These are phyloP conservation scores for Philopotamus ludificatus DNA, from an alignment of 1,140 invertebrate species.

Conservation along the genomic window DNA sequence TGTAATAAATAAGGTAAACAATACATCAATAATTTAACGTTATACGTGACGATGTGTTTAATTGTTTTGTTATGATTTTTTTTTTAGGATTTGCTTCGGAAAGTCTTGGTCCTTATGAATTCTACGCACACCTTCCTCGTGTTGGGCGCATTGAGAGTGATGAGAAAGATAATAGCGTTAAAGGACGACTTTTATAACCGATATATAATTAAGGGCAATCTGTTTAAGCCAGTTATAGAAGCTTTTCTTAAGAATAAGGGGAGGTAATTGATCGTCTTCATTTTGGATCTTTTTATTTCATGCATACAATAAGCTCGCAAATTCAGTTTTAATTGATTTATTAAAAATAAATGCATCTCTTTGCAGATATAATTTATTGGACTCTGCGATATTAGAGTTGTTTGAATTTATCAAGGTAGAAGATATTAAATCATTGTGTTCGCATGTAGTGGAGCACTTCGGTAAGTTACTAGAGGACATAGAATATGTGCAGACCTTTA, in stretches of 20 bases:
- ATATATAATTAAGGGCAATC: constrained; percentile 92
- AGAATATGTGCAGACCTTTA: constrained; percentile 97
- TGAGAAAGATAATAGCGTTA: constrained; percentile 94
- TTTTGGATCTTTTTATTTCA: background rate
- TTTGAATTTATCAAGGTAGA: constrained; percentile 99
- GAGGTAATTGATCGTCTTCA: constrained; percentile 44
- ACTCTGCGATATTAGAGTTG: constrained; percentile 98
- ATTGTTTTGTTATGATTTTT: constrained; percentile 13
- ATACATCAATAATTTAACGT: background rate
- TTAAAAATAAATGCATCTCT: background rate
- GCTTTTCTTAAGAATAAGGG: constrained; percentile 95
- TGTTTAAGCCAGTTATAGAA: constrained; percentile 95
- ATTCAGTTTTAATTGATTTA: background rate
- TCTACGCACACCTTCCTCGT: constrained; percentile 98
- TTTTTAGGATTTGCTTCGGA: constrained; percentile 79
- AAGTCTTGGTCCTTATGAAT: constrained; percentile 95
- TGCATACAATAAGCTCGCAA: background rate
- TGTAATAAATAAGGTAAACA: constrained; percentile 80
- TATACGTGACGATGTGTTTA: background rate
- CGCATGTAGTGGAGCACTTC: constrained; percentile 93
- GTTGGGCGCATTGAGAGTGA: constrained; percentile 91
- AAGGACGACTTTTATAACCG: constrained; percentile 98
- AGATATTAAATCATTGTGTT: constrained; percentile 93
- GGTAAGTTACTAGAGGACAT: constrained; percentile 90
- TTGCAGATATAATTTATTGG: constrained; percentile 92